phyloP scores from a whole-genome alignment of 2,113 vertebrate genomes.

The Vicugna pacos region DNA sequence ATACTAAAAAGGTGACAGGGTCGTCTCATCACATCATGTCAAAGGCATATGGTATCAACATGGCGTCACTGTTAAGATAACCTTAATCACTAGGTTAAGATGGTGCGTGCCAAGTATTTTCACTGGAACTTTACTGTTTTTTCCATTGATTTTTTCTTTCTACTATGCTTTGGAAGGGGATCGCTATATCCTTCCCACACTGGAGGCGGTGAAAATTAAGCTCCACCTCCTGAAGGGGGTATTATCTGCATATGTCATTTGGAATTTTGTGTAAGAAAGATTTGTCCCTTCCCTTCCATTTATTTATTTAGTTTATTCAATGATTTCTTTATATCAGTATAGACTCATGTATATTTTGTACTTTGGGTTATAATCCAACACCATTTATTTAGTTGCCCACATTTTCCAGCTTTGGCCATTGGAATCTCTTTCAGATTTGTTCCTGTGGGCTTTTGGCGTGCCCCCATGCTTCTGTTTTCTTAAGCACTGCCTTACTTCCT shows the following conservation, averaged over 20 bases:
- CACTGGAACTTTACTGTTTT: background rate
- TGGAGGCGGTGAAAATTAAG: background rate
- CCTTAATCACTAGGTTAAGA: background rate
- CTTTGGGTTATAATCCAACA: background rate
- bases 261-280: background rate
- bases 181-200: background rate
- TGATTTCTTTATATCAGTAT: background rate
- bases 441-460: background rate
- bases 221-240: background rate
- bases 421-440: background rate
- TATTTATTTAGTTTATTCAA: background rate
- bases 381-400: background rate
- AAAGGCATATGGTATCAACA: background rate
- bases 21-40: background rate
- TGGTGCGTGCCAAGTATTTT: background rate
- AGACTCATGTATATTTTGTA: background rate
- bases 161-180: background rate
- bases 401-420: background rate
- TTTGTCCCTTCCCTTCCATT: background rate
- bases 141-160: background rate
- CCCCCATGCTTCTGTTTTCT: background rate
- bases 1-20: background rate
- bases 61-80: background rate
- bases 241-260: background rate
- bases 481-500: background rate